A percentile compares a stretch with the other conserved stretches of the same genome.
phyloP scores from a whole-genome alignment of 2,888 invertebrate species.

The Sphaeridia pumilis region DNA sequence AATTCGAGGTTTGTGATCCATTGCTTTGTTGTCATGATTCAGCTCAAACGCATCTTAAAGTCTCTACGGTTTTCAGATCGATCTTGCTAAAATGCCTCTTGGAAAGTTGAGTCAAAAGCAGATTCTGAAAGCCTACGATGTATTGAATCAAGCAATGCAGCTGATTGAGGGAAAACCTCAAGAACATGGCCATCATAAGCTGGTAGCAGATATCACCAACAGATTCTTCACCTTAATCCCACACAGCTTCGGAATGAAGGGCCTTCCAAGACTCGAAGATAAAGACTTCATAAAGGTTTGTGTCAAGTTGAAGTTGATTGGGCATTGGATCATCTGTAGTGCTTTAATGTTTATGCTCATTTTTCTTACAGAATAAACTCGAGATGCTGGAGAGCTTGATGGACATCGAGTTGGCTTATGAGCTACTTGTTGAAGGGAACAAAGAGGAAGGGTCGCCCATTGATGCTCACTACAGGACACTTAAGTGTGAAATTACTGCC shows the following conservation, averaged over 20 bases:
- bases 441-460: conserved; percentile 48
- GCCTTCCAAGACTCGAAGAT: conserved; percentile 68
- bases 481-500: conserved; percentile 68
- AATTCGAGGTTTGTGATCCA: conserved; percentile 94
- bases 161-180: conserved; percentile 43
- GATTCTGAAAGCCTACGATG: conserved; percentile 70
- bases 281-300: conserved; percentile 56
- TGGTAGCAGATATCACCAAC: conserved; percentile 76
- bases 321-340: too few species aligned
- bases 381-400: conserved; percentile 85
- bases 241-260: conserved; percentile 78
- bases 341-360: background rate
- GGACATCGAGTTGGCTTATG: conserved; percentile 93
- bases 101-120: conserved; percentile 89
- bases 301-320: background rate
- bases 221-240: conserved; percentile 91
- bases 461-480: conserved; percentile 74
- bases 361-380: conserved; percentile 46
- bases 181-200: conserved; percentile 41
- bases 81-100: conserved; percentile 94
- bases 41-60: conserved; percentile 5
- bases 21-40: too few species aligned
- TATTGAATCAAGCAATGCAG: conserved; percentile 47
- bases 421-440: conserved; percentile 52
- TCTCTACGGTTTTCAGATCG: conserved; percentile 51